Conservation (phyloP, 2,113 vertebrate species). For the Jacana jacana region DNA sequence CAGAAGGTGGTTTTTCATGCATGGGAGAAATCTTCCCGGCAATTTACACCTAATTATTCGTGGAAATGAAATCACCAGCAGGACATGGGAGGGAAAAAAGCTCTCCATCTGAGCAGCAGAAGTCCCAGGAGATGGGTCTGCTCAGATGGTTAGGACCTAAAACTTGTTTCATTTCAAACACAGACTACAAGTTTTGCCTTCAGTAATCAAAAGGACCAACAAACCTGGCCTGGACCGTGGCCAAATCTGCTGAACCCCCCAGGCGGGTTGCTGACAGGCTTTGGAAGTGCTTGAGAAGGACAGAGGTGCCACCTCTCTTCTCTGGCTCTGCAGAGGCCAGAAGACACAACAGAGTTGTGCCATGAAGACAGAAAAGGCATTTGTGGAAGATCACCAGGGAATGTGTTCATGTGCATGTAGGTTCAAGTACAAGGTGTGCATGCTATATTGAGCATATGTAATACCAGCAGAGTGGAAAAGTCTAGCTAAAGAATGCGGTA, state of each 20-base stretch:
- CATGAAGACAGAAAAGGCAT: neutral
- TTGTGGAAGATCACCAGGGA: neutral
- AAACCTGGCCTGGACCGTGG: neutral
- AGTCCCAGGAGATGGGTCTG: neutral
- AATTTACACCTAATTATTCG: neutral
- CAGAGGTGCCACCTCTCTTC: neutral
- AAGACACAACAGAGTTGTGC: neutral
- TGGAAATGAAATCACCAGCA: neutral
- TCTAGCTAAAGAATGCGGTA: neutral
- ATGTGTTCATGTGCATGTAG: accelerated
- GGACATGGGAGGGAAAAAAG: neutral
- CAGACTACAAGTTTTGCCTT: neutral
- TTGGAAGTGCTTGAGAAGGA: neutral
- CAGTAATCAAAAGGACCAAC: neutral
- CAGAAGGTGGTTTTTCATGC: neutral
- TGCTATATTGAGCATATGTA: neutral
- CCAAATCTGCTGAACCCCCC: neutral
- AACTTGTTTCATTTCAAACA: neutral
- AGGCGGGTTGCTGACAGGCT: neutral
- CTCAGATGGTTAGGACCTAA: neutral
- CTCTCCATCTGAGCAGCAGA: neutral
- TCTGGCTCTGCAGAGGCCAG: neutral
- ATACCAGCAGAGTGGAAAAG: neutral
- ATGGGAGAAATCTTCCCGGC: neutral
- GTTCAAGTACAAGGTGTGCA: neutral